phyloP scores from a whole-genome alignment of 2,113 vertebrate species.

The Stegostoma tigrinum region DNA sequence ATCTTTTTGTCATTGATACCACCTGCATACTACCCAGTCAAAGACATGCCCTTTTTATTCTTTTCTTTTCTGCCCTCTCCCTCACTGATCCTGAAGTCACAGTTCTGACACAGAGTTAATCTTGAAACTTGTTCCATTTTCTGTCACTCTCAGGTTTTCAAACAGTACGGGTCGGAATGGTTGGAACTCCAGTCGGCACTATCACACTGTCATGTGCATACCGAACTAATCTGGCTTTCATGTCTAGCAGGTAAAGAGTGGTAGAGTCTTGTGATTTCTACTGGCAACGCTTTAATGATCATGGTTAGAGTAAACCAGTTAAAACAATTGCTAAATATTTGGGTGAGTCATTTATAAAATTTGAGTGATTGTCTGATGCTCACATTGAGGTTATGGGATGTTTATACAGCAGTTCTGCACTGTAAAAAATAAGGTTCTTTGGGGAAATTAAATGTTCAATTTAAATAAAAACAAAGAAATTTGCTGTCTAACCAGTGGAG shows the following conservation, averaged over 20 bases:
- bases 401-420: background rate
- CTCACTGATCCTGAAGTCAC: background rate
- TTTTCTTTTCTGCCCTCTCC: background rate
- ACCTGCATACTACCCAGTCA: background rate
- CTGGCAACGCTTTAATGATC: background rate
- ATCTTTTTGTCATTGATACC: background rate
- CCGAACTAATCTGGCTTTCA: slow-evolving; percentile 94
- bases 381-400: background rate
- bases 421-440: background rate
- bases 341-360: background rate
- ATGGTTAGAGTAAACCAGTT: background rate
- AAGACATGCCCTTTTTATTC: background rate
- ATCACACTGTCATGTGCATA: slow-evolving; percentile 94
- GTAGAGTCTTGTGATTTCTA: background rate
- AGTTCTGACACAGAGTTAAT: background rate
- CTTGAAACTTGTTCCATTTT: background rate
- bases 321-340: background rate
- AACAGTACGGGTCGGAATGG: slow-evolving; percentile 87
- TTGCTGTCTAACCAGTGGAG: background rate
- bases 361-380: background rate
- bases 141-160: slow-evolving; percentile 71
- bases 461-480: background rate
- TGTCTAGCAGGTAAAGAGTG: slow-evolving; percentile 81
- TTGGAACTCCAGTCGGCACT: slow-evolving; percentile 89
- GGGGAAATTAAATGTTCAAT: background rate